These are phyloP conservation scores for Nyctibius bracteatus DNA, from an alignment of 2,113 vertebrate genomes.

Conservation along the genomic window DNA sequence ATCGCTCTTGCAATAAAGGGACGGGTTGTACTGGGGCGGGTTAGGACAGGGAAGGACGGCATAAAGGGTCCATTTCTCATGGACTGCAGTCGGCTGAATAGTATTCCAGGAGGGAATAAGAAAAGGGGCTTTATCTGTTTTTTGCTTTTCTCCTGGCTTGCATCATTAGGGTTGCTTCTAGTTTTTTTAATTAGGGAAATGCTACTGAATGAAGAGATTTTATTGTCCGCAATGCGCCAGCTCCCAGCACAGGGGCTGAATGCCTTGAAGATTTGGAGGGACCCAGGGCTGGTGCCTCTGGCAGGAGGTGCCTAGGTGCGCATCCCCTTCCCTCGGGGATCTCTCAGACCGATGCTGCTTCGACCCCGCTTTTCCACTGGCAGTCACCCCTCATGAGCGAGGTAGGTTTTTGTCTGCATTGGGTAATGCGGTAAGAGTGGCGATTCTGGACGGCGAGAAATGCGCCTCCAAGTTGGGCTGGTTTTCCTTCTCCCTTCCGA, in stretches of 20 bases:
- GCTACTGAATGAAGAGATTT: neutral
- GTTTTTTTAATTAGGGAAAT: slow-evolving; percentile 45
- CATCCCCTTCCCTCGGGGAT: neutral
- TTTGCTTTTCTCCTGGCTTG: slow-evolving; percentile 1
- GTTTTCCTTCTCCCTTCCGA: neutral
- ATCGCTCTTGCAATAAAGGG: neutral
- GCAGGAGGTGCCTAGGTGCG: neutral
- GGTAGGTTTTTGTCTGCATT: neutral
- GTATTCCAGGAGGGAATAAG: neutral
- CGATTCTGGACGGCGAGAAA: neutral
- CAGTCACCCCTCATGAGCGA: neutral
- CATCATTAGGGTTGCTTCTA: neutral
- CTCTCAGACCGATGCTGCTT: neutral
- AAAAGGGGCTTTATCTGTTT: slow-evolving; percentile 20
- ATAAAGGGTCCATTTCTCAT: neutral
- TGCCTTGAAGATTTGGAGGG: neutral
- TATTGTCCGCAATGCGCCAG: slow-evolving; percentile 46
- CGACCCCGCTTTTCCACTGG: neutral
- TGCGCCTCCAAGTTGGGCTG: neutral
- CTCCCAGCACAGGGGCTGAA: neutral
- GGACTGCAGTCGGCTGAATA: neutral
- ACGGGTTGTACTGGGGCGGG: neutral
- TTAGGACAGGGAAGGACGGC: neutral
- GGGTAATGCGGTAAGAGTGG: neutral
- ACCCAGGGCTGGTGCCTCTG: neutral